A percentile compares a stretch with the other conserved stretches of the same genome.
These are phyloP conservation scores for Ictidomys tridecemlineatus DNA, from an alignment of 2,113 vertebrate genomes.

Conservation along the genomic window DNA sequence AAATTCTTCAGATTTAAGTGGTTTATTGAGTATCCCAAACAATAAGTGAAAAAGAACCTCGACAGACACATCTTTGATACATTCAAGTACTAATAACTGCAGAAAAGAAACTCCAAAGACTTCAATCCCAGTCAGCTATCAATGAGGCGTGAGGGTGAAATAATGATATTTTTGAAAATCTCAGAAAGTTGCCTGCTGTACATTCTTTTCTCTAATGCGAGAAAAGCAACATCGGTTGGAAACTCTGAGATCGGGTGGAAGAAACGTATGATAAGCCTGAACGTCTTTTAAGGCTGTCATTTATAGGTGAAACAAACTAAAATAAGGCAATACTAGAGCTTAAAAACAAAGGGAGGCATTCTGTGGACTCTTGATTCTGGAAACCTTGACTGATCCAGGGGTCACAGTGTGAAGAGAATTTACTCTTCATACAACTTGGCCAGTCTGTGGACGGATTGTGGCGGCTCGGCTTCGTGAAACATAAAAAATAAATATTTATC, in stretches of 20 bases:
- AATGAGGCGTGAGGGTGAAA: not conserved
- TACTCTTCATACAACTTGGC: not conserved
- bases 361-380: not conserved
- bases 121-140: not conserved
- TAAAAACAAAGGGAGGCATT: slow-evolving; percentile 24
- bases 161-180: slow-evolving; percentile 1
- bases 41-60: not conserved
- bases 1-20: slow-evolving; percentile 8
- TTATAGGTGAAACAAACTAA: not conserved
- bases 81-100: not conserved
- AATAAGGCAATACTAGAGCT: not conserved
- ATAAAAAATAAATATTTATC: not conserved
- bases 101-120: not conserved
- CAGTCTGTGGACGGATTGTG: not conserved
- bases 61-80: not conserved
- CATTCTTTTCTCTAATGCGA: not conserved
- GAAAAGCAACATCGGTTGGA: not conserved
- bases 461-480: not conserved
- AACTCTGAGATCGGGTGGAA: not conserved
- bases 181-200: not conserved
- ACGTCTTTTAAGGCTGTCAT: not conserved
- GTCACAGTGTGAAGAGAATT: not conserved
- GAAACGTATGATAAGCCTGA: not conserved
- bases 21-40: not conserved
- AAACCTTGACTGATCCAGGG: not conserved